Conservation (phyloP, 2,797 vertebrate species). For the Setipinna tenuifilis region DNA sequence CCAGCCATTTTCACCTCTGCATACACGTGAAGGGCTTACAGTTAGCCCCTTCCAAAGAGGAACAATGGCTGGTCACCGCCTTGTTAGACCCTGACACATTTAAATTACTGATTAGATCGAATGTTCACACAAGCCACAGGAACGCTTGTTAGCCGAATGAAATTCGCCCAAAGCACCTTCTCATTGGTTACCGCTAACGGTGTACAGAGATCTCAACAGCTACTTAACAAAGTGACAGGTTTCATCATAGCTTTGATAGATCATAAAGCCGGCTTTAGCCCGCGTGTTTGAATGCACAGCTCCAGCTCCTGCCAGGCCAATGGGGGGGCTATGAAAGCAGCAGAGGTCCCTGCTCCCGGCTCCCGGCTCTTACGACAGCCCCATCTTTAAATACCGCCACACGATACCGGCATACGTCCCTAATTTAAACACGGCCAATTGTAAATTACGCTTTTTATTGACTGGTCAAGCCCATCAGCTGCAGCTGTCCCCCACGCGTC, state of each 20-base stretch:
- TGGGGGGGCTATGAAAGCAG: not conserved
- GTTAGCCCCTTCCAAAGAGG: too few species aligned
- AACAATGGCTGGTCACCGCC: too few species aligned
- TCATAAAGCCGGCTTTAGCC: conserved; percentile 15
- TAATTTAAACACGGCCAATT: conserved; percentile 52
- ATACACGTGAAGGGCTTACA: too few species aligned
- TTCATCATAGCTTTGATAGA: conserved; percentile 52
- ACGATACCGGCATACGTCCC: conserved; percentile 28
- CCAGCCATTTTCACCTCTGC: too few species aligned
- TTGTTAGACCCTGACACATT: too few species aligned
- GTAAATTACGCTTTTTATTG: conserved; percentile 60
- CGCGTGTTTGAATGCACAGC: not conserved
- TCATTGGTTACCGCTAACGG: not conserved
- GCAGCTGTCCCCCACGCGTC: conserved; percentile 76
- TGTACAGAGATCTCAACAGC: not conserved
- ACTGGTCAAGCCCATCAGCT: conserved; percentile 64
- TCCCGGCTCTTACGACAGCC: not conserved
- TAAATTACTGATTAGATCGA: too few species aligned
- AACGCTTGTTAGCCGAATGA: not conserved
- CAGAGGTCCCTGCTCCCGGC: not conserved
- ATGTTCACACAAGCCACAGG: not conserved
- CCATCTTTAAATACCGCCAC: not conserved
- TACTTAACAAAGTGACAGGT: conserved; percentile 27
- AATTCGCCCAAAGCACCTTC: not conserved
- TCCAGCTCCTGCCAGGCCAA: not conserved